Conservation (phyloP, 2,797 vertebrate genomes). For the Tinamus major region DNA sequence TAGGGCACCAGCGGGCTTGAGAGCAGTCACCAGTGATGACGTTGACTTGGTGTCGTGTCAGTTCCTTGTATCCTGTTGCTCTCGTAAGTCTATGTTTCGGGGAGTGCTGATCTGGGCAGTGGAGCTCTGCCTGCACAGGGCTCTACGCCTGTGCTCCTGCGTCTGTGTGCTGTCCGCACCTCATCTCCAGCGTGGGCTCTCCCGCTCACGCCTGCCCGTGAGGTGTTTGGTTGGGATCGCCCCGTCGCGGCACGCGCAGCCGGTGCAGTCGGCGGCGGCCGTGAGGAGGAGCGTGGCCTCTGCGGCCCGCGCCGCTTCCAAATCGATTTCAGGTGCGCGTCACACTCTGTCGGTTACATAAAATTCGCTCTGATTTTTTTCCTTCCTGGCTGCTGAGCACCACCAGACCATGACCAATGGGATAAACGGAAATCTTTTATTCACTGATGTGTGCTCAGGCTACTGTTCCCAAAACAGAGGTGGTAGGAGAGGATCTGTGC, state of each 20-base stretch:
- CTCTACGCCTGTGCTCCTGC: background rate
- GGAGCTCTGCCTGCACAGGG: background rate
- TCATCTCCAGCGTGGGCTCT: background rate
- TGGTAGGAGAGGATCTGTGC: background rate
- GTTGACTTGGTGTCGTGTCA: background rate
- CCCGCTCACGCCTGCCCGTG: background rate
- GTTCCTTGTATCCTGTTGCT: background rate
- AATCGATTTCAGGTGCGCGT: slow-evolving; percentile 41
- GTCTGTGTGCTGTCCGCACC: background rate
- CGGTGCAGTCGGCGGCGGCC: background rate
- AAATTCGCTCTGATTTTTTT: background rate
- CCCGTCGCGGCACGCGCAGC: slow-evolving; percentile 13
- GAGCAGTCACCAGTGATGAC: background rate
- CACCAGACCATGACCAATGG: slow-evolving; percentile 16
- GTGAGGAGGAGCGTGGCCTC: slow-evolving; percentile 32
- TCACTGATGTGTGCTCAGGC: background rate
- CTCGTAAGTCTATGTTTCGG: background rate
- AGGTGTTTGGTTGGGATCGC: background rate
- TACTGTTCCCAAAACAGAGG: background rate
- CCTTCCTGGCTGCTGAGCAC: slow-evolving; percentile 16
- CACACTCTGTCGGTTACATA: slow-evolving; percentile 17
- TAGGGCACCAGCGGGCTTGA: background rate
- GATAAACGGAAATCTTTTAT: slow-evolving; percentile 19
- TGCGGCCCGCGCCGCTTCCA: slow-evolving; percentile 25
- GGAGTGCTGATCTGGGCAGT: background rate